Evolutionary conservation across 1,140 invertebrate species (phyloP).

Genomic region (Bombus superbus): DNA sequence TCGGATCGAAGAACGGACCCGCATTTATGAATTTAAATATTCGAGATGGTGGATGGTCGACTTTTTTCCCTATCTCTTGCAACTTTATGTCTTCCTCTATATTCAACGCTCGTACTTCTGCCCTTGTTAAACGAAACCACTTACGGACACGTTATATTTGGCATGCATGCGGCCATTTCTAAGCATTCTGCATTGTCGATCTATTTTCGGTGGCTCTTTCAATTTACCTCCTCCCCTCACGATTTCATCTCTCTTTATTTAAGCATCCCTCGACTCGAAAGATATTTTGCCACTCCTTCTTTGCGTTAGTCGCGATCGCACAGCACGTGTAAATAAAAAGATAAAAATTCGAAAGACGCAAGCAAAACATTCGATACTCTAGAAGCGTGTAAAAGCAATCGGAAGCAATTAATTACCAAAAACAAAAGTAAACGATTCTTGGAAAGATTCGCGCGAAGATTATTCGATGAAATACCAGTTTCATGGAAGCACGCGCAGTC

Average conservation of each 20-base stretch:
- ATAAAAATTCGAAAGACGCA: neutral
- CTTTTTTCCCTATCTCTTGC: neutral
- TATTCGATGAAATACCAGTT: too few relatives aligned
- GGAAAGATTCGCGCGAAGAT: too few relatives aligned
- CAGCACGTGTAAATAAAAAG: neutral
- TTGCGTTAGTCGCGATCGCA: neutral
- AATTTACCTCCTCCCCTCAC: conserved; percentile 20
- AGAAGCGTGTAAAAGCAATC: too few relatives aligned
- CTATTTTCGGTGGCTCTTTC: conserved; percentile 55
- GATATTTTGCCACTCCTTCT: too few relatives aligned
- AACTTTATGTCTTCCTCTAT: conserved; percentile 46
- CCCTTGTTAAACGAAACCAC: conserved; percentile 65
- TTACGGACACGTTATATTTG: conserved; percentile 70
- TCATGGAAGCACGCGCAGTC: too few relatives aligned
- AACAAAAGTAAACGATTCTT: too few relatives aligned
- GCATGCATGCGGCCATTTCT: conserved; percentile 78
- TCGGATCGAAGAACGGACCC: conserved; percentile 15
- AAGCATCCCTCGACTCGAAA: neutral
- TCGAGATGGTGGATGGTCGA: conserved; percentile 44
- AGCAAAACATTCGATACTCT: too few relatives aligned
- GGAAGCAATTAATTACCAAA: too few relatives aligned
- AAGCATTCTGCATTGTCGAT: conserved; percentile 68
- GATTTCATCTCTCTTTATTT: neutral
- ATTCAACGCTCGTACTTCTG: conserved; percentile 49
- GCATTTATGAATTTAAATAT: conserved; percentile 71